Conservation (phyloP, 2,888 invertebrate genomes). For the Lithodes maja region DNA sequence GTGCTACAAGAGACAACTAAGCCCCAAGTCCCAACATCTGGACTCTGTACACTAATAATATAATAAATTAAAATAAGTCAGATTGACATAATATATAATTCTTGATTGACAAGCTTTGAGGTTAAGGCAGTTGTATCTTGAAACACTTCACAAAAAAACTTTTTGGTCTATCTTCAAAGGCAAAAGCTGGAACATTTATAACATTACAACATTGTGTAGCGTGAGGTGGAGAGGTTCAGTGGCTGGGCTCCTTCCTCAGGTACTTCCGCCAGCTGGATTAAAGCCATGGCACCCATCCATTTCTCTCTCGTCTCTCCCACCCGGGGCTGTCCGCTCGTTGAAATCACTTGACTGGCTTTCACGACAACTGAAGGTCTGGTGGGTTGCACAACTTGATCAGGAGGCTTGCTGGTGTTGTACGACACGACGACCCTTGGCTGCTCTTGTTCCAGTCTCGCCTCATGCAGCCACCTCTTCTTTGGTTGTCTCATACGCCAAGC, state of each 20-base stretch:
- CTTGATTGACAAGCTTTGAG: too few relatives aligned
- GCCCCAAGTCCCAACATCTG: too few relatives aligned
- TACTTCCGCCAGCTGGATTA: slow-evolving; percentile 78
- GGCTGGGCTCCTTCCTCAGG: slow-evolving; percentile 65
- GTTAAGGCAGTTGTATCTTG: too few relatives aligned
- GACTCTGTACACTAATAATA: too few relatives aligned
- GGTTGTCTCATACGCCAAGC: slow-evolving; percentile 75
- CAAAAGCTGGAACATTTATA: neutral
- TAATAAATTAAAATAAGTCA: too few relatives aligned
- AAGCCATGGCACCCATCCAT: slow-evolving; percentile 80
- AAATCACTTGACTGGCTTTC: slow-evolving; percentile 31
- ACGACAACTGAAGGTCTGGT: slow-evolving; percentile 50
- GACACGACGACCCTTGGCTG: neutral
- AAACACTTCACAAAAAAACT: neutral
- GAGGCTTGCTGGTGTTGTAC: slow-evolving; percentile 26
- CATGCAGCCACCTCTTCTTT: slow-evolving; percentile 80
- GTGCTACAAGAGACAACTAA: too few relatives aligned
- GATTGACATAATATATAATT: too few relatives aligned
- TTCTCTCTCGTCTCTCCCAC: slow-evolving; percentile 76
- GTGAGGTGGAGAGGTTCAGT: slow-evolving; percentile 68
- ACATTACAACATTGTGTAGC: slow-evolving; percentile 50
- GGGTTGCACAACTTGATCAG: neutral
- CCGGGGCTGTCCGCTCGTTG: slow-evolving; percentile 71
- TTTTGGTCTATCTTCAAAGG: slow-evolving; percentile 14
- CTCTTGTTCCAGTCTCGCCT: slow-evolving; percentile 76